phyloP scores from a whole-genome alignment of 2,888 invertebrate genomes.

The Macrophya alboannulata region DNA sequence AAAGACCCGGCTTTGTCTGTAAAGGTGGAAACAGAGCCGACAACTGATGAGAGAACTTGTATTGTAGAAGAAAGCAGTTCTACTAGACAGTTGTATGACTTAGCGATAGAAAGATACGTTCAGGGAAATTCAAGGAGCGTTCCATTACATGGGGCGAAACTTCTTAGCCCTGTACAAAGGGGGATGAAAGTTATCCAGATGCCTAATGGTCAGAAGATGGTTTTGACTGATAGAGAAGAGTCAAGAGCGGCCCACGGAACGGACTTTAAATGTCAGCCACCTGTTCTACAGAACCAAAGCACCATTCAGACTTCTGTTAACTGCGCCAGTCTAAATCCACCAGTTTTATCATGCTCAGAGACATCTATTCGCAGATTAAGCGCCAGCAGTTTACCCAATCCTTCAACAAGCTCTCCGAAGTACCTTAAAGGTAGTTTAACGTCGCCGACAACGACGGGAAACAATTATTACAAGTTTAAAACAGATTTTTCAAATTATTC shows the following conservation, averaged over 20 bases:
- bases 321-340: conserved; percentile 33
- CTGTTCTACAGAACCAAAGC: conserved; percentile 43
- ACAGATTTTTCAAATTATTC: background rate
- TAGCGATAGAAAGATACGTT: conserved; percentile 4
- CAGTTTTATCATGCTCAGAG: conserved; percentile 30
- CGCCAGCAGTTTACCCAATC: background rate
- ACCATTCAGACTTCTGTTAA: conserved; percentile 35
- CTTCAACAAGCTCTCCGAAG: background rate
- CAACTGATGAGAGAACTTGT: background rate
- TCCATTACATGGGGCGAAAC: background rate
- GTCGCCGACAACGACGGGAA: background rate
- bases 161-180: conserved; percentile 10
- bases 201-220: conserved; percentile 29
- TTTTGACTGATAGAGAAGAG: conserved; percentile 5
- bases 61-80: background rate
- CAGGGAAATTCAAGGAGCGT: background rate
- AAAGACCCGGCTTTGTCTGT: background rate
- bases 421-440: background rate
- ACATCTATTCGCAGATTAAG: conserved; percentile 25
- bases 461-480: background rate
- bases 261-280: conserved; percentile 14
- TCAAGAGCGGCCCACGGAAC: background rate
- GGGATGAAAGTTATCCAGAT: conserved; percentile 33
- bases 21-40: background rate
- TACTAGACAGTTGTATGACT: background rate